Conservation (phyloP, 1,140 invertebrate species). For the Drosophila repleta region DNA sequence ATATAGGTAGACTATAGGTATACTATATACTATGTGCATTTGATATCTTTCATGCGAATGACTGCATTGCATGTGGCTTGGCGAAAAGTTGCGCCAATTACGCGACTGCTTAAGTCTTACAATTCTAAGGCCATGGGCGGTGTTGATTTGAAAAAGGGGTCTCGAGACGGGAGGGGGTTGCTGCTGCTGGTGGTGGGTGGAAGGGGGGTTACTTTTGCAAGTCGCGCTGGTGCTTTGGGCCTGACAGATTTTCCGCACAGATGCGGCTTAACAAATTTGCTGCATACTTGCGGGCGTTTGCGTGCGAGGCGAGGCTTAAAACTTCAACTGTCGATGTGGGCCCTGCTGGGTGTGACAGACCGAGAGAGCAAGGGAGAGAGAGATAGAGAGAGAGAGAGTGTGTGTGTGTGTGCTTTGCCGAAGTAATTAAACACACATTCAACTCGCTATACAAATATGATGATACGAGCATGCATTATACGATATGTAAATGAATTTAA, state of each 20-base stretch:
- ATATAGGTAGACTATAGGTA: background rate
- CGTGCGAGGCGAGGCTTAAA: slow-evolving; percentile 37
- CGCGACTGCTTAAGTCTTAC: slow-evolving; percentile 13
- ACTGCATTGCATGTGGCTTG: slow-evolving; percentile 13
- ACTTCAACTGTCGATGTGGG: slow-evolving; percentile 18
- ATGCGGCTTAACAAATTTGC: slow-evolving; percentile 46
- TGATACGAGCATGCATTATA: slow-evolving; percentile 47
- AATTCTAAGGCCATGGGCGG: slow-evolving; percentile 1
- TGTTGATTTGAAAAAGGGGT: background rate
- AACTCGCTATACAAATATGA: slow-evolving; percentile 54
- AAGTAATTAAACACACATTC: slow-evolving; percentile 58
- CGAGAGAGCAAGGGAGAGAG: no score
- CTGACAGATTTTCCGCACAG: slow-evolving; percentile 19
- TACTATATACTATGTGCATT: slow-evolving; percentile 5
- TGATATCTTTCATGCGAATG: background rate
- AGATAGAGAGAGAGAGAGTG: background rate
- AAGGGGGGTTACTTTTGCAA: background rate
- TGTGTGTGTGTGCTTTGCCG: slow-evolving; percentile 30
- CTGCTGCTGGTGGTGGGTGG: background rate
- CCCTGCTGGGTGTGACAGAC: background rate
- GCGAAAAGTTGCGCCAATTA: slow-evolving; percentile 13
- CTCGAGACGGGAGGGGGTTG: background rate
- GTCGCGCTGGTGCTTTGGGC: background rate
- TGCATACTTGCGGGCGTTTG: slow-evolving; percentile 36
- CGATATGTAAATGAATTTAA: slow-evolving; percentile 57